Conservation (phyloP, 2,113 vertebrate species). For the Nematolebias whitei region DNA sequence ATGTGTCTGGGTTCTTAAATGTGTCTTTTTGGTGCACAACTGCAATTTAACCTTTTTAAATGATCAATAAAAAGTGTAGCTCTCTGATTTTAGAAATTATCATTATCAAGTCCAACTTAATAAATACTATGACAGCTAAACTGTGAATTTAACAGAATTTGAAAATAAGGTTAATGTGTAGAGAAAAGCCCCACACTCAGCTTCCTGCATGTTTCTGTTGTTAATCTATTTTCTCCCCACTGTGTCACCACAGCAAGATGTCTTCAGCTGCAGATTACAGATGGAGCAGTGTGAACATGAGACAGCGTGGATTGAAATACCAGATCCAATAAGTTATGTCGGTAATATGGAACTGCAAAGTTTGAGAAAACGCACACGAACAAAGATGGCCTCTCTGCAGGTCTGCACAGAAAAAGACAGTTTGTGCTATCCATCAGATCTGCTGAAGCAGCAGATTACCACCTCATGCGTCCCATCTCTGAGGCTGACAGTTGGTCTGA, state of each 20-base stretch:
- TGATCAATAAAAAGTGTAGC: no score
- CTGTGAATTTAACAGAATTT: no score
- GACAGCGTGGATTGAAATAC: slow-evolving; percentile 16
- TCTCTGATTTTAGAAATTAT: no score
- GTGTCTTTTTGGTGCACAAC: no score
- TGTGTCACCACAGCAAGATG: slow-evolving; percentile 31
- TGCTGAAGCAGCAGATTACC: slow-evolving; percentile 67
- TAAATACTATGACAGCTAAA: no score
- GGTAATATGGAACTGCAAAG: slow-evolving; percentile 19
- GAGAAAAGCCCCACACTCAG: neutral
- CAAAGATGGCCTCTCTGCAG: slow-evolving; percentile 3
- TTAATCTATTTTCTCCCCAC: slow-evolving; percentile 26
- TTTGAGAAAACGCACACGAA: slow-evolving; percentile 27
- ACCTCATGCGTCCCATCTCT: slow-evolving; percentile 45
- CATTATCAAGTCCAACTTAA: no score
- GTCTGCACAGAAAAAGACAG: slow-evolving; percentile 32
- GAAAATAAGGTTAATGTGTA: no score
- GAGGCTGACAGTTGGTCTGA: slow-evolving; percentile 63
- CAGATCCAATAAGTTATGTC: slow-evolving; percentile 22
- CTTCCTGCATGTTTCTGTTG: slow-evolving; percentile 1
- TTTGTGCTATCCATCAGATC: slow-evolving; percentile 56
- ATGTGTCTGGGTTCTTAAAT: no score
- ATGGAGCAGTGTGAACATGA: slow-evolving; percentile 22
- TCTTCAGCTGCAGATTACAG: slow-evolving; percentile 20
- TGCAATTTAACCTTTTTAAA: no score